Percentiles rank a stretch among this genome's conserved stretches.
Evolutionary conservation across 1,140 invertebrate species (phyloP).

Genomic region (Dreissena rostriformis): DNA sequence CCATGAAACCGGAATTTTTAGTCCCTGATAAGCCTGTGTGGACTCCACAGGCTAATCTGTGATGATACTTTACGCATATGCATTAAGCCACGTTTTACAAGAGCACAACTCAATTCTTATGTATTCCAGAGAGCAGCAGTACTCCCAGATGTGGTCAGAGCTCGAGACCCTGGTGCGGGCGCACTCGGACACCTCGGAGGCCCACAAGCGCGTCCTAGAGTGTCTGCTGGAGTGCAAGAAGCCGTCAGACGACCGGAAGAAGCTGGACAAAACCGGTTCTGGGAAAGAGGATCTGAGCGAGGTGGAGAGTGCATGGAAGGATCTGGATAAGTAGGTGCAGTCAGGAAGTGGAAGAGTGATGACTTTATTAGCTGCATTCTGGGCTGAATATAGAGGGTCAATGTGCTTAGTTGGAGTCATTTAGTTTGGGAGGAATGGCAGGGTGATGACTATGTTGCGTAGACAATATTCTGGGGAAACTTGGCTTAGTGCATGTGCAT

Average conservation of each 20-base stretch:
- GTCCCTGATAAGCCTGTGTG: too few species aligned
- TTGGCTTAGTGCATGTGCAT: too few species aligned
- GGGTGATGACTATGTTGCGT: too few species aligned
- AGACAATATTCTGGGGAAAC: too few species aligned
- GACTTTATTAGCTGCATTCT: too few species aligned
- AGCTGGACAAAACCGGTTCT: slow-evolving; percentile 75
- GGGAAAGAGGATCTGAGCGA: slow-evolving; percentile 81
- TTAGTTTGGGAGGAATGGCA: too few species aligned
- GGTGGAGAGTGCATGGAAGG: slow-evolving; percentile 84
- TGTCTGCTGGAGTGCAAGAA: slow-evolving; percentile 91
- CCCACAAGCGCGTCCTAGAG: slow-evolving; percentile 90
- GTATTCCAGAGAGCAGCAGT: slow-evolving; percentile 90
- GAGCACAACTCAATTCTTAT: neutral
- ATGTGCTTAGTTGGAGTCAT: too few species aligned
- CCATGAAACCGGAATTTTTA: too few species aligned
- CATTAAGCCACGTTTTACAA: neutral
- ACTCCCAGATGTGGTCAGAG: slow-evolving; percentile 93
- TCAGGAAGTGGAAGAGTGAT: too few species aligned
- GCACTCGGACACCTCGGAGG: slow-evolving; percentile 86
- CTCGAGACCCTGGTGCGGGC: slow-evolving; percentile 91
- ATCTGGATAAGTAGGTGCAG: slow-evolving; percentile 83
- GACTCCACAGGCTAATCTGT: too few species aligned
- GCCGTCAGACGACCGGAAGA: slow-evolving; percentile 71
- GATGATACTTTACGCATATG: too few species aligned
- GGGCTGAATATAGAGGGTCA: too few species aligned